Conservation (phyloP, 2,797 vertebrate species). For the Lates japonicus region DNA sequence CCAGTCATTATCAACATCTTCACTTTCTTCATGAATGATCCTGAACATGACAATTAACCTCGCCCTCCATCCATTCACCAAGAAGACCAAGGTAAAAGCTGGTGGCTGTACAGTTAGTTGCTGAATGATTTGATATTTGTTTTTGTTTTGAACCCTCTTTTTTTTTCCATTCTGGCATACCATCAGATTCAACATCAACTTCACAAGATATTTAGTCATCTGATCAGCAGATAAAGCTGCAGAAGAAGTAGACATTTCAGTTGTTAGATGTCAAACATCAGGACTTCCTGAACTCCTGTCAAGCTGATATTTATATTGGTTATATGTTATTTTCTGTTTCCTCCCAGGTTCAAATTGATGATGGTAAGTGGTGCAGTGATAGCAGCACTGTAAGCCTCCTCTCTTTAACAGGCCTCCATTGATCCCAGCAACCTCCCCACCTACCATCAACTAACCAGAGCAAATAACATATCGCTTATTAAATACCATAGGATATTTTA, state of each 20-base stretch:
- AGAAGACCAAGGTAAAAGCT: background rate
- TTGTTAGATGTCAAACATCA: too few species aligned
- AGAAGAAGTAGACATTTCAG: too few species aligned
- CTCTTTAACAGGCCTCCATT: background rate
- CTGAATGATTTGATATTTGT: background rate
- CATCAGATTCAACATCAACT: too few species aligned
- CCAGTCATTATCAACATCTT: background rate
- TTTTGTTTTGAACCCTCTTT: too few species aligned
- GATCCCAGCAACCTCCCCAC: background rate
- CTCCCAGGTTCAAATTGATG: background rate
- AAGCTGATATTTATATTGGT: too few species aligned
- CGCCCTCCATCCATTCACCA: constrained; percentile 37
- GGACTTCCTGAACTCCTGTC: too few species aligned
- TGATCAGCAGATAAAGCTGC: too few species aligned
- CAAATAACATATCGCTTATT: background rate
- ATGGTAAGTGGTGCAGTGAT: constrained; percentile 4
- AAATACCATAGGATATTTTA: too few species aligned
- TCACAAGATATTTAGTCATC: too few species aligned
- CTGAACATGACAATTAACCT: constrained; percentile 25
- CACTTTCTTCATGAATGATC: constrained; percentile 15
- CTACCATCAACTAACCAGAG: background rate
- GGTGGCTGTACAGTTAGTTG: too few species aligned
- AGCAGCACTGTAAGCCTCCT: constrained; percentile 6
- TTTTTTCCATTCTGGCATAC: too few species aligned
- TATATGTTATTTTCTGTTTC: too few species aligned